Conservation (phyloP, 2,888 invertebrate genomes). For the Chirona hameri region DNA sequence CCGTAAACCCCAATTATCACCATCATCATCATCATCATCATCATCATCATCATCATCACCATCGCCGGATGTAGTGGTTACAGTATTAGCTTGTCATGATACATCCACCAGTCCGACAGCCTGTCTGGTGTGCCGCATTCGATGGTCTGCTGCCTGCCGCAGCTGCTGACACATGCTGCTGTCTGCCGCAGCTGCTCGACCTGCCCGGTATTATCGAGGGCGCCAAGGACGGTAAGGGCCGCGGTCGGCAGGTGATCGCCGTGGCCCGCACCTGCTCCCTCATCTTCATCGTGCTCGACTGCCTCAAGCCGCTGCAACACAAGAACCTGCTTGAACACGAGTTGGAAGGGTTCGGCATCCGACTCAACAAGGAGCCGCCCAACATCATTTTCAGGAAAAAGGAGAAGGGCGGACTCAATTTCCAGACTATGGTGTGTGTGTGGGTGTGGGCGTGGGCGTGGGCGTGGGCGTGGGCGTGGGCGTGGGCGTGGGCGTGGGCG, state of each 20-base stretch:
- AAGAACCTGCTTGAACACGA: slow-evolving; percentile 95
- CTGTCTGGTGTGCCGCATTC: background rate
- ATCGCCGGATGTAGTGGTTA: too few relatives aligned
- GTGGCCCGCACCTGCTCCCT: slow-evolving; percentile 97
- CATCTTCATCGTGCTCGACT: slow-evolving; percentile 96
- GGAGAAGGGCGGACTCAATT: slow-evolving; percentile 97
- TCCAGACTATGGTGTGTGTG: slow-evolving; percentile 72
- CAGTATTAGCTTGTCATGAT: too few relatives aligned
- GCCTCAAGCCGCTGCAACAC: slow-evolving; percentile 93
- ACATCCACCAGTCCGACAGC: too few relatives aligned
- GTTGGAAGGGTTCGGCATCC: slow-evolving; percentile 96
- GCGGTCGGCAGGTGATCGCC: slow-evolving; percentile 97
- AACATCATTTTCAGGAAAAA: slow-evolving; percentile 94
- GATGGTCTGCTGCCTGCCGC: too few relatives aligned
- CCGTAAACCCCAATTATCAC: too few relatives aligned
- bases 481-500: too few relatives aligned
- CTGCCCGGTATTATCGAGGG: slow-evolving; percentile 99
- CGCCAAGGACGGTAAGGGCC: slow-evolving; percentile 98
- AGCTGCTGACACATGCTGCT: too few relatives aligned
- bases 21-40: too few relatives aligned
- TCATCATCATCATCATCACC: too few relatives aligned
- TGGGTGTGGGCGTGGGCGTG: too few relatives aligned
- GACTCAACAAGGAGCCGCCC: slow-evolving; percentile 72
- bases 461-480: too few relatives aligned
- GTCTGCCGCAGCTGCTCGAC: slow-evolving; percentile 72